phyloP scores from a whole-genome alignment of 2,888 invertebrate species.

The Onthophagus sagittarius region DNA sequence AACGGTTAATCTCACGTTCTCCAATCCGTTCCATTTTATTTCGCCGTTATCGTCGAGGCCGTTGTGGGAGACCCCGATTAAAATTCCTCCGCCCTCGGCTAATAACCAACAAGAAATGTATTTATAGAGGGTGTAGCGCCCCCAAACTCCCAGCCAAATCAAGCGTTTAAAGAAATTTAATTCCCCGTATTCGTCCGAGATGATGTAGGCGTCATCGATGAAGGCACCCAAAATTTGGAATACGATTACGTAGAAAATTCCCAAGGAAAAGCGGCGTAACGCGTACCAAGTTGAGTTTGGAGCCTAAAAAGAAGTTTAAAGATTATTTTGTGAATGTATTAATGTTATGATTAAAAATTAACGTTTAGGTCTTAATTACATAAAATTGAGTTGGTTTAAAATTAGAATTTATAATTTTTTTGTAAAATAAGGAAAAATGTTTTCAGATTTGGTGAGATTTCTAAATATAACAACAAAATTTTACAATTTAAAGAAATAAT shows the following conservation, averaged over 20 bases:
- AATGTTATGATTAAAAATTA: no score
- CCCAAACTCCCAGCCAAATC: constrained; percentile 76
- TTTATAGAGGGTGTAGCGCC: constrained; percentile 80
- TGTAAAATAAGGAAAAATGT: no score
- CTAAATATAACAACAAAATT: no score
- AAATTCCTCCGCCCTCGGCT: constrained; percentile 72
- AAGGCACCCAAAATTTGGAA: constrained; percentile 70
- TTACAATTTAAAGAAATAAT: no score
- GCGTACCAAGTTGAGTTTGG: constrained; percentile 53
- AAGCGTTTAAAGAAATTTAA: constrained; percentile 58
- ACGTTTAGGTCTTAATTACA: no score
- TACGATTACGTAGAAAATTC: constrained; percentile 67
- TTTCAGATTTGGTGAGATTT: no score
- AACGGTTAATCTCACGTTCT: constrained; percentile 77
- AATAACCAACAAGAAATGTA: constrained; percentile 93
- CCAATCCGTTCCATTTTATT: constrained; percentile 80
- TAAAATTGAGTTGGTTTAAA: no score
- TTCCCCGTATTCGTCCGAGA: constrained; percentile 59
- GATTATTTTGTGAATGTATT: no score
- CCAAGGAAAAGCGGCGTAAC: constrained; percentile 60
- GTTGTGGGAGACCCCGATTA: constrained; percentile 72
- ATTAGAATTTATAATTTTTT: no score
- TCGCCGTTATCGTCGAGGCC: constrained; percentile 64
- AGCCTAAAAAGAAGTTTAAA: no score
- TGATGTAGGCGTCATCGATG: constrained; percentile 71